Conservation (phyloP, 1,140 invertebrate species). For the Aporrectodea caliginosa region DNA sequence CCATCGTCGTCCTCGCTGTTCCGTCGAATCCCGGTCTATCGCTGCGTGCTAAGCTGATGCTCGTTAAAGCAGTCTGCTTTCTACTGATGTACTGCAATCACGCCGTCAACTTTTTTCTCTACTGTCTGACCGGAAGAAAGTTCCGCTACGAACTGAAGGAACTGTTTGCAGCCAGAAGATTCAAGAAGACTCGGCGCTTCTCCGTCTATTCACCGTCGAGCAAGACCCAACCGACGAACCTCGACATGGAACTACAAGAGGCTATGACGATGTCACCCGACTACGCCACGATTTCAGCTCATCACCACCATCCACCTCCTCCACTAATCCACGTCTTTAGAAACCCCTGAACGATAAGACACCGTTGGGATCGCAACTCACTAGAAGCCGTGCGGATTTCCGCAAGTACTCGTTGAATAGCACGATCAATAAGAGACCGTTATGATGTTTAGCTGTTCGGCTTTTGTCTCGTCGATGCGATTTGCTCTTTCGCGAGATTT, state of each 20-base stretch:
- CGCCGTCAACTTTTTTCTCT: constrained; percentile 35
- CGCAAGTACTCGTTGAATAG: no score
- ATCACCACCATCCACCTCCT: no score
- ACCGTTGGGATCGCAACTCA: no score
- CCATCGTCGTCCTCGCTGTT: constrained; percentile 42
- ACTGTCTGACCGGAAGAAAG: constrained; percentile 32
- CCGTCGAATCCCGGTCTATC: constrained; percentile 18
- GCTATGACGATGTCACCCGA: background rate
- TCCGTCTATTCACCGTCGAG: background rate
- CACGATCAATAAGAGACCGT: no score
- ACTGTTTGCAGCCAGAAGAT: background rate
- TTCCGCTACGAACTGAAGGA: constrained; percentile 31
- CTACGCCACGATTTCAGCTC: no score
- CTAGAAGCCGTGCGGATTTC: no score
- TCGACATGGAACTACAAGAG: background rate
- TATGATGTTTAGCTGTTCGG: no score
- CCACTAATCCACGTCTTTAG: no score
- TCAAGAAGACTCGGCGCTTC: background rate
- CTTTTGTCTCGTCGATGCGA: no score
- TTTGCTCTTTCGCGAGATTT: no score
- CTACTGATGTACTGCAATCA: constrained; percentile 36
- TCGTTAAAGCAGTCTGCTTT: constrained; percentile 15
- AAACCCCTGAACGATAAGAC: no score
- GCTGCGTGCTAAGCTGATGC: background rate
- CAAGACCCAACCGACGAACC: background rate